These are phyloP conservation scores for Beris morrisii DNA, from an alignment of 2,888 invertebrate genomes.

Conservation along the genomic window DNA sequence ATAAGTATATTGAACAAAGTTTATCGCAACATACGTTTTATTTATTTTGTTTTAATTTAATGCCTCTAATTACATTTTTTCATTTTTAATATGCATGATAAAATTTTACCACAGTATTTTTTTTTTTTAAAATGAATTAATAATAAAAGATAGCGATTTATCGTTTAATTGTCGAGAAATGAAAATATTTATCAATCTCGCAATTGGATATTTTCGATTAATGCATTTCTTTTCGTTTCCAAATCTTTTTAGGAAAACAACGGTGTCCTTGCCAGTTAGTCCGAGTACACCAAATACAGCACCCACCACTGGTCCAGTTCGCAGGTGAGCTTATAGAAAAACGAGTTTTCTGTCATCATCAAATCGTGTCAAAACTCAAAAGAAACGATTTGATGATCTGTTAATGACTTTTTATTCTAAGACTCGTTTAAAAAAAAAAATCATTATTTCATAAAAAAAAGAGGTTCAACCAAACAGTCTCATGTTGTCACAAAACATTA, in stretches of 20 bases:
- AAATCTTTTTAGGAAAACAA: conserved; percentile 44
- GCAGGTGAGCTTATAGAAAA: conserved; percentile 54
- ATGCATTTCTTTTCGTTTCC: not conserved
- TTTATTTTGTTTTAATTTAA: conserved; percentile 21
- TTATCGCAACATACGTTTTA: conserved; percentile 11
- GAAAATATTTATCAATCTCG: not conserved
- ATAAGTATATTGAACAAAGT: conserved; percentile 25
- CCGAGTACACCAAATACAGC: conserved; percentile 45
- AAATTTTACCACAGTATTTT: conserved; percentile 22
- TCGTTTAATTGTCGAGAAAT: not conserved
- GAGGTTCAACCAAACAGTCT: conserved; percentile 29
- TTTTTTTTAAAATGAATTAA: conserved; percentile 15
- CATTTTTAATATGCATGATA: conserved; percentile 34
- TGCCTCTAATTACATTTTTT: conserved; percentile 35
- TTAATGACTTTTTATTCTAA: not conserved
- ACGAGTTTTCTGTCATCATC: not conserved
- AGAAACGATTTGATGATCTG: too few species aligned
- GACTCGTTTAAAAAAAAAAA: not conserved
- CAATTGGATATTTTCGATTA: conserved; percentile 1
- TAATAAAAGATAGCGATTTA: conserved; percentile 2
- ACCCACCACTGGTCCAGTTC: conserved; percentile 55
- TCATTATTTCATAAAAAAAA: conserved; percentile 31
- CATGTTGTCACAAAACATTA: too few species aligned
- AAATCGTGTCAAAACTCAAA: too few species aligned
- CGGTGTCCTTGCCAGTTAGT: conserved; percentile 51